phyloP scores from a whole-genome alignment of 1,140 invertebrate genomes.

The Scaptomyza montana region DNA sequence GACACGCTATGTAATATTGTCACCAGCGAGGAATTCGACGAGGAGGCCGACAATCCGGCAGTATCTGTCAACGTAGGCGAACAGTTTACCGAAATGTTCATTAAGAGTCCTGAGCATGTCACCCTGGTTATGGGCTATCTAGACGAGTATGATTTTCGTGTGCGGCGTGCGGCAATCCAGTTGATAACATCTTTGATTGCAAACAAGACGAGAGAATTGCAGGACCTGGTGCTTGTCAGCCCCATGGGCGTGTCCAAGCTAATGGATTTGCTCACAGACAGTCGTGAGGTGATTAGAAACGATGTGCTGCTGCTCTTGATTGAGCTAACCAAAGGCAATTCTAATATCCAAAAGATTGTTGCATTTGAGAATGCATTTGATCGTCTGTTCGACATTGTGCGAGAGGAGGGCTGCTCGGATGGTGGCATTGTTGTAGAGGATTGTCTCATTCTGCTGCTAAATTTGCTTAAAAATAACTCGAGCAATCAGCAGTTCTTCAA shows the following conservation, averaged over 20 bases:
- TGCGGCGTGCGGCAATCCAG: constrained; percentile 94
- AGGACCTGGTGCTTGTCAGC: constrained; percentile 96
- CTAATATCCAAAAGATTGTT: constrained; percentile 99
- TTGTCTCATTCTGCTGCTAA: constrained; percentile 97
- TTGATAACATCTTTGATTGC: constrained; percentile 92
- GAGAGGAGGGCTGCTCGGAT: constrained; percentile 95
- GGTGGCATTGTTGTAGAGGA: constrained; percentile 99
- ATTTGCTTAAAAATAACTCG: constrained; percentile 96
- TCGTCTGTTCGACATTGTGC: constrained; percentile 96
- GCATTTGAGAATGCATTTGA: constrained; percentile 99
- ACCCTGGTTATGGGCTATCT: constrained; percentile 92
- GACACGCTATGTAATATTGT: constrained; percentile 97
- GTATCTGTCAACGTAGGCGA: constrained; percentile 90
- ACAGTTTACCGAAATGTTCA: constrained; percentile 99
- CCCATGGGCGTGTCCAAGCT: constrained; percentile 99
- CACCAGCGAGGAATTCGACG: constrained; percentile 91
- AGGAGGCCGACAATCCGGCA: constrained; percentile 88
- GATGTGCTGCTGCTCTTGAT: constrained; percentile 97
- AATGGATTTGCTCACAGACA: constrained; percentile 97
- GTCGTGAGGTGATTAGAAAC: constrained; percentile 97
- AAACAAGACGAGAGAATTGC: constrained; percentile 95
- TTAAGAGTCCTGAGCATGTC: constrained; percentile 95
- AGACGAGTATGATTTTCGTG: constrained; percentile 97
- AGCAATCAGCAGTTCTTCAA: constrained; percentile 99
- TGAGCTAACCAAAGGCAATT: constrained; percentile 96